Base-by-base conservation (phyloP, 2,113 vertebrate genomes). In the Salminus brasiliensis region DNA sequence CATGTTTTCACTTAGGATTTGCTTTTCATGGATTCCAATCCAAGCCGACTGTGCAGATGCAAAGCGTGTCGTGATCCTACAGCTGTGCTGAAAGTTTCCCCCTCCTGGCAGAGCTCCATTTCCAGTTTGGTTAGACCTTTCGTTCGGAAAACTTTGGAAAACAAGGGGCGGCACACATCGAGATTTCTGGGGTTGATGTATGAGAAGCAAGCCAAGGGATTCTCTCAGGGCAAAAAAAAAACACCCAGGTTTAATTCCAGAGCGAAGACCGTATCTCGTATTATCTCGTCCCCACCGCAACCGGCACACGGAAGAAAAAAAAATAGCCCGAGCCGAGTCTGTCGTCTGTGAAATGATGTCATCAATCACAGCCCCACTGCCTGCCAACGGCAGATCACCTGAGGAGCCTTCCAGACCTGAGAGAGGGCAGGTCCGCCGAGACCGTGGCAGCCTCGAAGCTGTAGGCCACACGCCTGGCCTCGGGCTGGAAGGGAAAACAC, bases 361-460 rank as follows among this genome's bases (percentile, higher is more conserved):
- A 84, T 84, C 74, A 77, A 81, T 84, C 83, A 78, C 43, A 11
- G 1, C 21, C 25, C 32, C 65, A 55, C 72, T 8, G 8, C 47
- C 41, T 72, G 80, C 76, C 18, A 45, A 59, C 73, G 69, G 53
- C 74, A 74, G 82, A 78, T 84, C 82, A 83, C 53, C 82, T 76
- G 82, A 43, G 39, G 60, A 67, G 60, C 72, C 34, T 52, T n/a
- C 55, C 9, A 25, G 76, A 63, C 71, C 41, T 18, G 32, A 27
- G 74, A 65, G 25, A 43, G 49, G 62, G 60, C 68, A 3, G 30
- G 43, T 27, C 39, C 39, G 23, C 10, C 6, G 39, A 77, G 65
- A 32, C 27, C 15, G 25, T 10, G 25, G 52, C 27, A 47, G 52
- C n/a, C 21, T 36, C 47, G 18, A 47, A 18, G 15, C 27, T 4